A percentile compares a stretch with the other conserved stretches of the same genome.
phyloP scores from a whole-genome alignment of 2,797 vertebrate species.

The Syngnathus acus region DNA sequence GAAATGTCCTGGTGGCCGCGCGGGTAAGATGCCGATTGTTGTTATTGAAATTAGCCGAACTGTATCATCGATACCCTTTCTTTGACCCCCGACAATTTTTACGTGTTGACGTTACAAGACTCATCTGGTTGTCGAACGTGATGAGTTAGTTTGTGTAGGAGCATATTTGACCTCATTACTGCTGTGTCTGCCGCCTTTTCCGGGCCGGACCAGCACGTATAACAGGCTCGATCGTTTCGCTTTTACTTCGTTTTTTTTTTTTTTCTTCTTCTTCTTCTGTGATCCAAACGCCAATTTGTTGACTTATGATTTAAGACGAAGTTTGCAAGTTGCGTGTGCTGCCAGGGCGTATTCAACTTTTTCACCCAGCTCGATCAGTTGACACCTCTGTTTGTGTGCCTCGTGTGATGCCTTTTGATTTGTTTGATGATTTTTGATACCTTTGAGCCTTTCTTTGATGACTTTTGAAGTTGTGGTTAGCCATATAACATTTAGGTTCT shows the following conservation, averaged over 20 bases:
- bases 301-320: not conserved
- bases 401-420: not conserved
- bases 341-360: too few species aligned
- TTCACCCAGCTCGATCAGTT: too few species aligned
- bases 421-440: not conserved
- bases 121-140: too few species aligned
- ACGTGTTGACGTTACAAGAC: accelerated
- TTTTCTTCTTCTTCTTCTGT: not conserved
- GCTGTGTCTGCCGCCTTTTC: slow-evolving; percentile 39
- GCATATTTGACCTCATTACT: not conserved
- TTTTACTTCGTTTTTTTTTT: not conserved
- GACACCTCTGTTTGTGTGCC: not conserved
- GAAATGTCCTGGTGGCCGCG: slow-evolving; percentile 74
- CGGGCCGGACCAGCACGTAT: not conserved
- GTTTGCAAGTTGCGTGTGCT: too few species aligned
- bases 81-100: not conserved
- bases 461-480: not conserved
- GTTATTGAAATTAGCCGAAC: not conserved
- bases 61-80: not conserved
- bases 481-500: not conserved
- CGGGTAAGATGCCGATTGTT: slow-evolving; percentile 55
- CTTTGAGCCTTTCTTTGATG: too few species aligned
- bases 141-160: not conserved
- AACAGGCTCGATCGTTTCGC: not conserved
- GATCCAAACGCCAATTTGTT: not conserved